These are phyloP conservation scores for Danio kyathit DNA, from an alignment of 2,797 vertebrate genomes.

Conservation along the genomic window DNA sequence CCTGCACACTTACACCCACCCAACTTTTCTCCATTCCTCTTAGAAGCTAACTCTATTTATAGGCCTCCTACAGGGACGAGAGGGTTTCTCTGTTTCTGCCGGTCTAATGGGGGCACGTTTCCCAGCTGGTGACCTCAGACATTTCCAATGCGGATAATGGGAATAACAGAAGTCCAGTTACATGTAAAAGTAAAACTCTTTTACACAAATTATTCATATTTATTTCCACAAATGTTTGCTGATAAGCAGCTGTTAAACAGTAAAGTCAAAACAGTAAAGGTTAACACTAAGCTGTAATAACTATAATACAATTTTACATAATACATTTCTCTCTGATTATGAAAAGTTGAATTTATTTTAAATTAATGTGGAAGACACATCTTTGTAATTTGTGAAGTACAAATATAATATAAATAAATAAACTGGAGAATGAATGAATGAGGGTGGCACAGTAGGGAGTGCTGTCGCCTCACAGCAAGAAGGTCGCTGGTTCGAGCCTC, in stretches of 20 bases:
- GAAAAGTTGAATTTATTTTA: no score
- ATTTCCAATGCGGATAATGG: slow-evolving; percentile 21
- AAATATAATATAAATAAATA: no score
- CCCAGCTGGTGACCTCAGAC: slow-evolving; percentile 36
- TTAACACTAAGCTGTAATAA: background rate
- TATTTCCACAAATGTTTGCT: slow-evolving; percentile 6
- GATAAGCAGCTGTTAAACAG: background rate
- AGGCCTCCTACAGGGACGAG: slow-evolving; percentile 66
- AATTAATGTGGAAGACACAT: no score
- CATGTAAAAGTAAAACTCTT: background rate
- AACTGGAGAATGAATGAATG: no score
- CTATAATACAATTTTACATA: background rate
- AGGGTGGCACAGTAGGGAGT: no score
- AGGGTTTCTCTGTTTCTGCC: slow-evolving; percentile 46
- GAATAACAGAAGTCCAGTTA: slow-evolving; percentile 1
- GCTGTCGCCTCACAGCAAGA: no score
- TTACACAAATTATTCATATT: background rate
- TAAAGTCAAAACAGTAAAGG: no score
- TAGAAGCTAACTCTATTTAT: slow-evolving; percentile 77
- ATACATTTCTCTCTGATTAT: no score
- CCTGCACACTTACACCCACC: slow-evolving; percentile 46
- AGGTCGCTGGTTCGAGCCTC: no score
- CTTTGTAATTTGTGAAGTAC: no score
- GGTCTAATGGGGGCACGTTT: slow-evolving; percentile 27
- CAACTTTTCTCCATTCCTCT: slow-evolving; percentile 56